Evolutionary conservation across 1,140 invertebrate species (phyloP).

Genomic region (Procambarus clarkii): DNA sequence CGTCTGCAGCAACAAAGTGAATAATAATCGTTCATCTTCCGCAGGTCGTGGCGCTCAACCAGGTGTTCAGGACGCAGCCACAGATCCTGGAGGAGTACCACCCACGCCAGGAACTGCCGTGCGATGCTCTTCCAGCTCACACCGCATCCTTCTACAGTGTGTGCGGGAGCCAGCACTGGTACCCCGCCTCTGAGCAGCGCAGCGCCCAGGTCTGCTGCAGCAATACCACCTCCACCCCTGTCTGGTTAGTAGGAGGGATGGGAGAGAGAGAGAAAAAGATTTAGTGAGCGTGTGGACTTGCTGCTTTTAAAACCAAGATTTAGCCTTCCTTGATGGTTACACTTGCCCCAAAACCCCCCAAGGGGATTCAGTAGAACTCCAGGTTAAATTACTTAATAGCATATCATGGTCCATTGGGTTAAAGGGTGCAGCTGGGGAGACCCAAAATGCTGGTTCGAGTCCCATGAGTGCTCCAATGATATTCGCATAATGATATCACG

Average conservation of each 20-base stretch:
- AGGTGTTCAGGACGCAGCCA: conserved; percentile 44
- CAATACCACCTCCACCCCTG: not conserved
- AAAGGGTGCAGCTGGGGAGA: no score
- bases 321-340: no score
- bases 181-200: not conserved
- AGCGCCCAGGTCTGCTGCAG: conserved; percentile 48
- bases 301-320: no score
- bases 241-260: conserved; percentile 15
- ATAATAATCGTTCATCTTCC: not conserved
- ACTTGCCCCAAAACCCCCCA: no score
- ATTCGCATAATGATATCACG: no score
- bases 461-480: no score
- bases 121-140: conserved; percentile 36
- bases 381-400: no score
- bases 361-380: no score
- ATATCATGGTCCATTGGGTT: no score
- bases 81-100: conserved; percentile 30
- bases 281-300: no score
- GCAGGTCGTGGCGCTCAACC: conserved; percentile 10
- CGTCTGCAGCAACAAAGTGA: no score
- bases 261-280: not conserved
- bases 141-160: conserved; percentile 54
- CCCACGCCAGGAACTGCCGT: conserved; percentile 31
- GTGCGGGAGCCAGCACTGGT: conserved; percentile 30
- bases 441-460: no score